Evolutionary conservation across 2,113 vertebrate species (phyloP).

Genomic region (Nibea albiflora): DNA sequence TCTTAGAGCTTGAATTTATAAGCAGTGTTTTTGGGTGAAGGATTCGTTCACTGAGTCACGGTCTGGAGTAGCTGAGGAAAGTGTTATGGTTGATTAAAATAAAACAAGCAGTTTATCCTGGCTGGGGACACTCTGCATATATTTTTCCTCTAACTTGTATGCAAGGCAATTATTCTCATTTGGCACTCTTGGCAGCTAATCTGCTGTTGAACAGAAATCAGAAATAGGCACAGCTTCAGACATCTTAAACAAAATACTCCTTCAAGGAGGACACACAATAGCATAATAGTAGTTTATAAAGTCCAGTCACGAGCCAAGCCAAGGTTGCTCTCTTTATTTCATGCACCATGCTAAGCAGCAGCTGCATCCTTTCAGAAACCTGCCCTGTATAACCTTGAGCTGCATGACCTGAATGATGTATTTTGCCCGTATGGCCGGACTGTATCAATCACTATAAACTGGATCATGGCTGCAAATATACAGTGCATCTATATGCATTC

Average conservation of each 20-base stretch:
- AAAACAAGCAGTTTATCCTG: not conserved
- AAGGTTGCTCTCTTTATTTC: constrained; percentile 19
- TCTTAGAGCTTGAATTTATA: constrained; percentile 19
- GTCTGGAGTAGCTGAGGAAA: not conserved
- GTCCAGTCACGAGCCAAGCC: not conserved
- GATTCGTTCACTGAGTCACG: not conserved
- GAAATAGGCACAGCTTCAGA: not conserved
- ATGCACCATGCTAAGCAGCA: constrained; percentile 35
- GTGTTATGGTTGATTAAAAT: not conserved
- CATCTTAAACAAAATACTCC: not conserved
- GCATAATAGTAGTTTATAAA: not conserved
- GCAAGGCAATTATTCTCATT: not conserved
- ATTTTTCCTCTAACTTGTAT: not conserved
- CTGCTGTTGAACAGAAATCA: not conserved
- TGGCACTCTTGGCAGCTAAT: not conserved
- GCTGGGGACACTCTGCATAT: not conserved
- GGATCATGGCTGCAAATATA: constrained; percentile 2
- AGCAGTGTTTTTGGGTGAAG: not conserved
- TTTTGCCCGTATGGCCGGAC: constrained; percentile 6
- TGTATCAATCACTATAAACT: constrained; percentile 37
- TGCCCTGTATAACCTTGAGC: constrained; percentile 37
- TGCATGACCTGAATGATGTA: constrained; percentile 34
- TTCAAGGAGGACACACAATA: not conserved
- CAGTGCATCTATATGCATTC: constrained; percentile 12
- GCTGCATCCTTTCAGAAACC: not conserved